Conservation (phyloP, 2,888 invertebrate species). For the Ectropis crepuscularia region DNA sequence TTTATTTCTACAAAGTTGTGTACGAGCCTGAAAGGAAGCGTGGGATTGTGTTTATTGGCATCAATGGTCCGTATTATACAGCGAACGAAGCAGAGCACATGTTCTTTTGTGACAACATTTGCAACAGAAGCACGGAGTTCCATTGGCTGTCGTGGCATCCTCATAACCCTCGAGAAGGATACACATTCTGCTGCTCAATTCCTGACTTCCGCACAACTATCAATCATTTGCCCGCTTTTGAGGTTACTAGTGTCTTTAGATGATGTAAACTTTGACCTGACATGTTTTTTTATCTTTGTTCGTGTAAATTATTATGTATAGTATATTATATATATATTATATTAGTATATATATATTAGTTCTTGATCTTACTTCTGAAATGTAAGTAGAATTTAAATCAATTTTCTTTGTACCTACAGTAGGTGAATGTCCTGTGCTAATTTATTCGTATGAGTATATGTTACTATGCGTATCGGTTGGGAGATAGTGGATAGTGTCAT, state of each 20-base stretch:
- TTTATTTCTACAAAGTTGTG: constrained; percentile 81
- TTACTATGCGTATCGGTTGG: constrained; percentile 17
- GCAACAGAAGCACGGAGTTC: constrained; percentile 75
- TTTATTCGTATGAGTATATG: constrained; percentile 28
- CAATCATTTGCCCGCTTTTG: constrained; percentile 79
- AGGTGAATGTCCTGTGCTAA: constrained; percentile 39
- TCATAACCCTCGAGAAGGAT: constrained; percentile 76
- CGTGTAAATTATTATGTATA: too few relatives aligned
- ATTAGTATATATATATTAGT: too few relatives aligned
- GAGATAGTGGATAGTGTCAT: constrained; percentile 27
- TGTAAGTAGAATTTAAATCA: not conserved
- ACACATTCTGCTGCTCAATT: constrained; percentile 86
- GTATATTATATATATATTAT: too few relatives aligned
- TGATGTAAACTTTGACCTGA: constrained; percentile 37
- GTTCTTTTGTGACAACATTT: constrained; percentile 79
- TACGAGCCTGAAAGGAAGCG: constrained; percentile 76
- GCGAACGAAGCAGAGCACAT: constrained; percentile 55
- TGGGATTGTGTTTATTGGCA: constrained; percentile 85
- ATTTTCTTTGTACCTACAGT: constrained; percentile 10
- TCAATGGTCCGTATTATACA: constrained; percentile 86
- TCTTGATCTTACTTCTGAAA: too few relatives aligned
- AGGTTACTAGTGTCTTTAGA: constrained; percentile 67
- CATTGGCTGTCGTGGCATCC: constrained; percentile 86
- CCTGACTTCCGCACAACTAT: constrained; percentile 80
- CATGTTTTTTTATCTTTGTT: too few relatives aligned